A percentile compares a stretch with the other conserved stretches of the same genome.
Conservation (phyloP, 2,113 vertebrate genomes). For the Ifrita kowaldi region DNA sequence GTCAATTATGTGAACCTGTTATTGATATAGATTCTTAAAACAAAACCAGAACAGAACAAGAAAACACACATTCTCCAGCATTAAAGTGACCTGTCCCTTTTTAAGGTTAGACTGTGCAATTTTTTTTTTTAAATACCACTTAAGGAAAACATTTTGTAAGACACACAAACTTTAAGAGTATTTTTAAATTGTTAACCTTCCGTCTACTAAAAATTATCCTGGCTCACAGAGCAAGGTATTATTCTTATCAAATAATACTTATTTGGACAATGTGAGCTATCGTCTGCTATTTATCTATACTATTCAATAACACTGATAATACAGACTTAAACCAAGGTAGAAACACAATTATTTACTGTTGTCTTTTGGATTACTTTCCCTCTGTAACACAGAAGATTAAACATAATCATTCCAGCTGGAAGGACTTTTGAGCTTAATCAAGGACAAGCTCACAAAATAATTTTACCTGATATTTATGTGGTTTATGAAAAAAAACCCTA, state of each 20-base stretch:
- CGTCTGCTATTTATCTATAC: conserved; percentile 20
- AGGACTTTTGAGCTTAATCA: conserved; percentile 56
- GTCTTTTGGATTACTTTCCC: conserved; percentile 62
- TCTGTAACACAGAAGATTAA: conserved; percentile 60
- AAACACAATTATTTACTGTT: conserved; percentile 63
- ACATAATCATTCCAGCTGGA: conserved; percentile 63
- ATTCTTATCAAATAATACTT: neutral
- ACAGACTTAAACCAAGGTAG: conserved; percentile 37
- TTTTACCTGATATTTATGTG: conserved; percentile 52
- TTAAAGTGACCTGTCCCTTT: neutral
- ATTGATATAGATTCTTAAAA: neutral
- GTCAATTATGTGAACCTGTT: neutral
- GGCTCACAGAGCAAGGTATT: neutral
- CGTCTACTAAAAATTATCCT: neutral
- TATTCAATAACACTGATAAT: conserved; percentile 19
- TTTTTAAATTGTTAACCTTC: neutral
- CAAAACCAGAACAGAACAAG: neutral
- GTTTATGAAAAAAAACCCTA: neutral
- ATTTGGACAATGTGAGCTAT: neutral
- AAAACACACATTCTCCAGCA: neutral
- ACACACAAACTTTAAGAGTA: neutral
- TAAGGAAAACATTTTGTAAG: neutral
- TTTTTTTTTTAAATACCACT: neutral
- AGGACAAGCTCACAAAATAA: conserved; percentile 64
- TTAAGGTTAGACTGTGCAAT: neutral